phyloP scores from a whole-genome alignment of 2,113 vertebrate genomes.

The Aythya baeri region DNA sequence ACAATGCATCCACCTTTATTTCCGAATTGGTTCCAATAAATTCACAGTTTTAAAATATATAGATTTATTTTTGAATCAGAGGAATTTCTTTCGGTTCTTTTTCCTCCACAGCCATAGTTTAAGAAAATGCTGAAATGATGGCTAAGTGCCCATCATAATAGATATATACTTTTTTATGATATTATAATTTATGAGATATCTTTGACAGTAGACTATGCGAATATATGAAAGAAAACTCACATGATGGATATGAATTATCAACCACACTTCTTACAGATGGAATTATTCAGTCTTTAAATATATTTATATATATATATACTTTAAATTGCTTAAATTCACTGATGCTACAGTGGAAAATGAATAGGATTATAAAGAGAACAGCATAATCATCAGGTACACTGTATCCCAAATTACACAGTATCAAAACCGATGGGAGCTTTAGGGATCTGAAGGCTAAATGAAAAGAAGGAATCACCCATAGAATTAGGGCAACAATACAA shows the following conservation, averaged over 20 bases:
- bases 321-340: not conserved
- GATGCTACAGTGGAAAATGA: not conserved
- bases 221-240: not conserved
- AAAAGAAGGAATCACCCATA: not conserved
- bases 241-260: not conserved
- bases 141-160: not conserved
- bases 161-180: not conserved
- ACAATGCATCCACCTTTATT: not conserved
- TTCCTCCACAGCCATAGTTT: not conserved
- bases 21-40: not conserved
- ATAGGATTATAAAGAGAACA: not conserved
- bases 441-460: not conserved
- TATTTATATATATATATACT: not conserved
- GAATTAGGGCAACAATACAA: not conserved
- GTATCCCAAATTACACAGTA: not conserved
- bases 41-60: not conserved
- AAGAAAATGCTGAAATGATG: not conserved
- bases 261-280: not conserved
- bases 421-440: not conserved
- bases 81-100: not conserved
- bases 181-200: not conserved
- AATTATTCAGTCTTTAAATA: not conserved
- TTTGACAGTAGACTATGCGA: not conserved
- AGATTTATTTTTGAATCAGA: not conserved
- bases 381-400: not conserved